Evolutionary conservation across 2,888 invertebrate species (phyloP).

Genomic region (Sarcophaga rosellei): DNA sequence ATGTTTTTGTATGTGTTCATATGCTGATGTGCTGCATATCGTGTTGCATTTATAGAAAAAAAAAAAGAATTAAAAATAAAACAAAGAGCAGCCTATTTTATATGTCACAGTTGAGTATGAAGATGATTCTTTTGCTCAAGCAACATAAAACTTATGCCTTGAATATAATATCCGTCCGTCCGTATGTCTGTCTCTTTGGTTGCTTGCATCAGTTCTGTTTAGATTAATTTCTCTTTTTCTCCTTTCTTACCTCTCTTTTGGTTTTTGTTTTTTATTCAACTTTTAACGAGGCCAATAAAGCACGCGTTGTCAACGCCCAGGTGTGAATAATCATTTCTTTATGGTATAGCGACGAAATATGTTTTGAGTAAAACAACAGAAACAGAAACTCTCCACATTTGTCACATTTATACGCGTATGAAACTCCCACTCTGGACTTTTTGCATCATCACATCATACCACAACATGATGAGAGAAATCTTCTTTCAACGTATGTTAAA

Average conservation of each 20-base stretch:
- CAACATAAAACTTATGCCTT: too few relatives aligned
- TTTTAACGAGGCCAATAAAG: conserved; percentile 67
- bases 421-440: conserved; percentile 15
- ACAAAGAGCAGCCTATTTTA: background rate
- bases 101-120: conserved; percentile 43
- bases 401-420: background rate
- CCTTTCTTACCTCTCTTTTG: background rate
- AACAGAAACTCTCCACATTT: background rate
- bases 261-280: conserved; percentile 8
- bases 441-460: background rate
- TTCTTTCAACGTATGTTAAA: background rate
- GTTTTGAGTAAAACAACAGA: background rate
- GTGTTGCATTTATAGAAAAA: conserved; percentile 27
- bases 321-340: conserved; percentile 48
- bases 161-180: background rate
- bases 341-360: background rate
- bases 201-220: background rate
- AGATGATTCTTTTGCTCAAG: conserved; percentile 9
- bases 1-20: background rate
- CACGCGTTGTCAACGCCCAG: conserved; percentile 62
- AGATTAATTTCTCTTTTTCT: background rate
- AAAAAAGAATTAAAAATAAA: conserved; percentile 13
- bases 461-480: background rate
- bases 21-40: conserved; percentile 1
- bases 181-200: background rate